Evolutionary conservation across 2,113 vertebrate species (phyloP).

Genomic region (rabbit (Oryctolagus cuniculus)): DNA sequence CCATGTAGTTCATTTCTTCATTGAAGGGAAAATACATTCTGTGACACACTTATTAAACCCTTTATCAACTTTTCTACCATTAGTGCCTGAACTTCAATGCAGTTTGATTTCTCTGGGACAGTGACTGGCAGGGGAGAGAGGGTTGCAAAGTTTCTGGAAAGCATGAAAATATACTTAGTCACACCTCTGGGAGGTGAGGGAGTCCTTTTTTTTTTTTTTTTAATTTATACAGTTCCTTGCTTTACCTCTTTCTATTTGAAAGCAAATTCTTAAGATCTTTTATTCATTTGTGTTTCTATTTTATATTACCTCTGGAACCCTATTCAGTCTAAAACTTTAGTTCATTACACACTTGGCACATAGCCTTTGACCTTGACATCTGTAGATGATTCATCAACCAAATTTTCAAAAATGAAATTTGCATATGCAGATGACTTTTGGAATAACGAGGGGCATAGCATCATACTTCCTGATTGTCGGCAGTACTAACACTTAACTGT

Average conservation of each 20-base stretch:
- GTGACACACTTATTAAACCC: neutral
- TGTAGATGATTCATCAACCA: constrained; percentile 5
- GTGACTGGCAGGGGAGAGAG: neutral
- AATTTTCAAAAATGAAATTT: neutral
- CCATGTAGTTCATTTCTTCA: constrained; percentile 36
- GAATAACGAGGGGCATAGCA: neutral
- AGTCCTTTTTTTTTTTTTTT: neutral
- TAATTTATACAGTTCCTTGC: neutral
- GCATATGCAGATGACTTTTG: neutral
- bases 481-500: neutral
- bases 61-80: constrained; percentile 17
- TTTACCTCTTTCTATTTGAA: constrained; percentile 38
- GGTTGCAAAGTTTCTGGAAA: constrained; percentile 8
- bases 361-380: neutral
- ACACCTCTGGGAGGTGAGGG: neutral
- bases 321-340: constrained; percentile 18
- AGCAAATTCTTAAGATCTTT: neutral
- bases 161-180: neutral
- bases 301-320: neutral
- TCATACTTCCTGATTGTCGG: neutral
- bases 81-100: constrained; percentile 62
- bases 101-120: constrained; percentile 54
- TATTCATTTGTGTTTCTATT: neutral
- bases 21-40: constrained; percentile 13
- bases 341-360: neutral